Evolutionary conservation across 1,140 invertebrate genomes (phyloP).

Genomic region (Hylaeus volcanicus): DNA sequence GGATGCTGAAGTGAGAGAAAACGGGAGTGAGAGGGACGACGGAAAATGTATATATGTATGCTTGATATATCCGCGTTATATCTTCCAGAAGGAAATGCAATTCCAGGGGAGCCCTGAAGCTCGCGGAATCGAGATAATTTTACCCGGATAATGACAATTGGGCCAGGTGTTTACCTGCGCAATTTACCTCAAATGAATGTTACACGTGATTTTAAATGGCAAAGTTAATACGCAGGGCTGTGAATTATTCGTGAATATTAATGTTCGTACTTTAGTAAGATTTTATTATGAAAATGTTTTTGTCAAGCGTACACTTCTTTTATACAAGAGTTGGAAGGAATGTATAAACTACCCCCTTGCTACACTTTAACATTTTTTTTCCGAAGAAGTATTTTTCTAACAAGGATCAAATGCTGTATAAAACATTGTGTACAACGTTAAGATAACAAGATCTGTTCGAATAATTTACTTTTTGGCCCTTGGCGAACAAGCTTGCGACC

Average conservation of each 20-base stretch:
- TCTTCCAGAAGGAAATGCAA: slow-evolving; percentile 51
- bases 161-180: slow-evolving; percentile 8
- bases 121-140: slow-evolving; percentile 32
- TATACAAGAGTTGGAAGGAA: too few species aligned
- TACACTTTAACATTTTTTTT: too few species aligned
- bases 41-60: slow-evolving; percentile 41
- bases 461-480: background rate
- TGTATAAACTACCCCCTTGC: too few species aligned
- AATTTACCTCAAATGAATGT: background rate
- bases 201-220: background rate
- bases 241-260: background rate
- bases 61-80: slow-evolving; percentile 65
- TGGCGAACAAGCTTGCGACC: background rate
- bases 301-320: too few species aligned
- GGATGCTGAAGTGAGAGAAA: slow-evolving; percentile 19
- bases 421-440: background rate
- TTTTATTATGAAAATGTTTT: too few species aligned
- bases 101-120: slow-evolving; percentile 32
- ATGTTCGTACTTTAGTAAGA: too few species aligned
- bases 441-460: background rate
- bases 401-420: too few species aligned
- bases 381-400: too few species aligned
- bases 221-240: background rate
- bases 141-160: slow-evolving; percentile 44
- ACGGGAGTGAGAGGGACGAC: slow-evolving; percentile 41